These are phyloP conservation scores for Pinna nobilis DNA, from an alignment of 1,140 invertebrate genomes.

Conservation along the genomic window DNA sequence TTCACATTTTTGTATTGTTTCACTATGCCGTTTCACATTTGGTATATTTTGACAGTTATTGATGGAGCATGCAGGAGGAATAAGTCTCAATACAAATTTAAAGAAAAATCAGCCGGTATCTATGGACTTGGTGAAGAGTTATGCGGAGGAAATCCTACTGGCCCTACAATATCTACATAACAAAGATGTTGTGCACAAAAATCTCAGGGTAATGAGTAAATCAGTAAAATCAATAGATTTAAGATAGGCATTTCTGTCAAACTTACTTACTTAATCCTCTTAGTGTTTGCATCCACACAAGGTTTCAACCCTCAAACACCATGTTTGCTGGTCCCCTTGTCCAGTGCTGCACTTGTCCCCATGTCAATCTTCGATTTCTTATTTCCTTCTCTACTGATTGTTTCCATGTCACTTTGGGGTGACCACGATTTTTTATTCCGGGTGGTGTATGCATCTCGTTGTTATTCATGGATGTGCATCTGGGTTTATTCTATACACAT, in stretches of 20 bases:
- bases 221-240: not conserved
- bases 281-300: too few relatives aligned
- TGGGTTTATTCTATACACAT: too few relatives aligned
- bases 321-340: too few relatives aligned
- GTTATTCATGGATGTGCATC: too few relatives aligned
- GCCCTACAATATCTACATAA: constrained; percentile 84
- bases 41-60: constrained; percentile 65
- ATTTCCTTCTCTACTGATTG: too few relatives aligned
- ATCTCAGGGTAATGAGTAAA: constrained; percentile 76
- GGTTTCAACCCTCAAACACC: too few relatives aligned
- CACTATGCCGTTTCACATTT: constrained; percentile 26
- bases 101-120: constrained; percentile 77
- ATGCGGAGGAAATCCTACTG: constrained; percentile 80
- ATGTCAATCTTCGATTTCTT: too few relatives aligned
- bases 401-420: too few relatives aligned
- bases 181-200: constrained; percentile 87
- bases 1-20: not conserved
- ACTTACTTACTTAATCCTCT: too few relatives aligned
- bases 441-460: too few relatives aligned
- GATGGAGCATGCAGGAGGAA: constrained; percentile 81
- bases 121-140: constrained; percentile 80
- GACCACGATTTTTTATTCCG: too few relatives aligned
- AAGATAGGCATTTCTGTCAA: not conserved
- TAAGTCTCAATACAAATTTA: constrained; percentile 75
- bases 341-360: too few relatives aligned